A percentile compares a stretch with the other conserved stretches of the same genome.
Evolutionary conservation across 1,140 invertebrate genomes (phyloP).

Genomic region (Drosophila biarmipes): DNA sequence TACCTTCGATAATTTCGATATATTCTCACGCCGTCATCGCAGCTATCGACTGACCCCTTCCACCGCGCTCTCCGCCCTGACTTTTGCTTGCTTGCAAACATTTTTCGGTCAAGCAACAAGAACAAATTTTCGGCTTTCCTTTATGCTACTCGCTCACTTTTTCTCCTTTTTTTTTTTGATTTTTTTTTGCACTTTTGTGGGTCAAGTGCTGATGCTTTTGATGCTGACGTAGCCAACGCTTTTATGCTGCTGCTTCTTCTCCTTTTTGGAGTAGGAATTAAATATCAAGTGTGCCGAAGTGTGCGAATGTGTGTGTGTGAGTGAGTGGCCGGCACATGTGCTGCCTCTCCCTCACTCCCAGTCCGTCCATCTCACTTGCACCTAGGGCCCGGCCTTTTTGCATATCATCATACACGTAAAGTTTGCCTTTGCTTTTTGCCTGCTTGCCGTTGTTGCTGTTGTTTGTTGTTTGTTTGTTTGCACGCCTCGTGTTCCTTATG

Average conservation of each 20-base stretch:
- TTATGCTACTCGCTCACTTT: constrained; percentile 25
- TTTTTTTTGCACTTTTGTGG: constrained; percentile 38
- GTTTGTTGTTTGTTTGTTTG: constrained; percentile 59
- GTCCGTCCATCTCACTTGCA: constrained; percentile 4
- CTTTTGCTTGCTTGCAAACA: constrained; percentile 54
- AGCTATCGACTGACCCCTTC: constrained; percentile 6
- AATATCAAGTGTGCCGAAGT: constrained; percentile 61
- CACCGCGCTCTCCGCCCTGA: constrained; percentile 7
- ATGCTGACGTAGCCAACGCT: constrained; percentile 70
- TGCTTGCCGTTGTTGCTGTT: constrained; percentile 46
- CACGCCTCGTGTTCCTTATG: constrained; percentile 36
- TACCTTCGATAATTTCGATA: constrained; percentile 23
- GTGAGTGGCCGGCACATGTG: constrained; percentile 52
- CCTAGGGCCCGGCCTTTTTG: constrained; percentile 60
- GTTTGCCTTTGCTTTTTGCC: constrained; percentile 73
- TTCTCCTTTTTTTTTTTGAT: constrained; percentile 17
- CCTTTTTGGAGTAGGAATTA: constrained; percentile 76
- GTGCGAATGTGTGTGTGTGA: constrained; percentile 19
- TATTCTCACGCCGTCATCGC: constrained; percentile 4
- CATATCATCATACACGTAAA: constrained; percentile 79
- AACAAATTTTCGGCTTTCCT: constrained; percentile 42
- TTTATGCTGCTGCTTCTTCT: constrained; percentile 48
- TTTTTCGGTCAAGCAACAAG: constrained; percentile 52
- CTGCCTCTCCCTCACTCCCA: constrained; percentile 28
- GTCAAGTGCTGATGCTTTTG: constrained; percentile 74